Conservation (phyloP, 2,888 invertebrate genomes). For the Stenodema calcarata region DNA sequence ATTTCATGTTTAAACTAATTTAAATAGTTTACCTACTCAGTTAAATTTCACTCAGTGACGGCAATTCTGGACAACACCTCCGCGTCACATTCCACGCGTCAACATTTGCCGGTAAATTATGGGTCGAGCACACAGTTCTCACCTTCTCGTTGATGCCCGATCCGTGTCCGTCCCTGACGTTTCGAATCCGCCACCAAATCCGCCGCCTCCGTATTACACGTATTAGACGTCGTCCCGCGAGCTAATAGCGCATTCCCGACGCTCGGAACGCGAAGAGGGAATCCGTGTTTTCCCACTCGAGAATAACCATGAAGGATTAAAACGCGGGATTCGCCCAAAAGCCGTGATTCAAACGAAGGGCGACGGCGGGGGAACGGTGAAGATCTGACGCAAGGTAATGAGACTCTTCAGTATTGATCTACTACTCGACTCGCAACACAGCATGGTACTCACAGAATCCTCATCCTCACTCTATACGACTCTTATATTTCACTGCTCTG, state of each 20-base stretch:
- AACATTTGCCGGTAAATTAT: too few species aligned
- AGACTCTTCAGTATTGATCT: slow-evolving; percentile 26
- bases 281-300: background rate
- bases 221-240: background rate
- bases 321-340: background rate
- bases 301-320: background rate
- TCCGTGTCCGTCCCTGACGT: too few species aligned
- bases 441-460: slow-evolving; percentile 4
- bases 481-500: too few species aligned
- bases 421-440: background rate
- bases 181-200: too few species aligned
- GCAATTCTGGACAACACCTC: too few species aligned
- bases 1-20: too few species aligned
- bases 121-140: too few species aligned
- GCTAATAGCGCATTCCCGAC: background rate
- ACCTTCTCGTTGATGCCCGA: too few species aligned
- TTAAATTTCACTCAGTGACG: too few species aligned
- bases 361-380: background rate
- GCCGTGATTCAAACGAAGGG: background rate
- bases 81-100: too few species aligned
- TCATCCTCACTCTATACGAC: background rate
- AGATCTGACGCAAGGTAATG: slow-evolving; percentile 29
- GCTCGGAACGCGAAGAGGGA: background rate
- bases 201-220: too few species aligned
- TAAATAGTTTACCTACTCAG: too few species aligned